Evolutionary conservation across 2,797 vertebrate species (phyloP), one percentile per base, ranked within the genome.

Genomic region (Anguilla megastoma): DNA sequence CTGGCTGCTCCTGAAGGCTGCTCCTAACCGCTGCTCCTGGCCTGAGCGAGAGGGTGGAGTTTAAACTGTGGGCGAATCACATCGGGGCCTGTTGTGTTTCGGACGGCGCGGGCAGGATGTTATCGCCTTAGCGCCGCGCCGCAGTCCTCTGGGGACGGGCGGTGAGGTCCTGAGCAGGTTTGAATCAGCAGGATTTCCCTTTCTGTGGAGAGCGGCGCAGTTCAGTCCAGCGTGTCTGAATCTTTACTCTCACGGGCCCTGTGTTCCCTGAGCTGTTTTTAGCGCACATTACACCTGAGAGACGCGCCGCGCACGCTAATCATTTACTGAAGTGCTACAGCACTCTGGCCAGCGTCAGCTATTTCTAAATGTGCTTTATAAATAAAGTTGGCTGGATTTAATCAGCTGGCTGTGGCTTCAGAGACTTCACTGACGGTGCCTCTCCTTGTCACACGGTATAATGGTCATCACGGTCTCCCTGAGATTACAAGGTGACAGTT

Each of bases 91-190:
- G 30, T 41, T 36, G 30, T 41, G 33, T 21, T 76, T 41, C 12
- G 27, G 82, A 54, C 14, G 6, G 82, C 12, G 50, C 10, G 50
- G 82, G 16, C 82, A 84, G 82, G 82, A 84, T 84, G 52, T 84
- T 56, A 30, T 30, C 82, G 69, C 48, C 66, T 88, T 8, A 63
- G 36, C 6, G 9, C 60, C 27, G 36, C n/a, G 8, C 50, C 41
- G 6, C 41, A 7, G 82, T n/a, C 45, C 48, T 27, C n/a, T n/a
- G 56, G n/a, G 82, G 50, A 84, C 3, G n/a, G n/a, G 48, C 21
- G 41, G 76, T 80, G 45, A 45, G 2, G 76, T 80, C 45, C 24
- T 80, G 76, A 24, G 76, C 76, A 80, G 74, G 74, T 45, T 76
- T 36, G 41, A 80, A 48, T 24, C 76, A 80, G 45, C 45, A 48